Evolutionary conservation across 2,797 vertebrate genomes (phyloP), one percentile per base, ranked within the genome.

Genomic region (Tragelaphus eurycerus): DNA sequence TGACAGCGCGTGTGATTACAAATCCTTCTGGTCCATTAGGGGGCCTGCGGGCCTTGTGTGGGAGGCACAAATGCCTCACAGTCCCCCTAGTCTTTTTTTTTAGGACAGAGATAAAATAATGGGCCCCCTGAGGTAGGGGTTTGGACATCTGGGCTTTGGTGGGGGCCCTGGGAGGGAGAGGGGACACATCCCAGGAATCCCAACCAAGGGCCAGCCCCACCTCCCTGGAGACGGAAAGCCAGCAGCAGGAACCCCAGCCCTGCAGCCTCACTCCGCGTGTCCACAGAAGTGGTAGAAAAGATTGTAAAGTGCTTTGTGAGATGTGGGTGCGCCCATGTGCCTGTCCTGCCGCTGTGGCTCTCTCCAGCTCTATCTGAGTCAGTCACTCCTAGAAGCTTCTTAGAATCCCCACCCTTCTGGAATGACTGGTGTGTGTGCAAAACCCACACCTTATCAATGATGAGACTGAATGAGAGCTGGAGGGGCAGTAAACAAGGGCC

Each of bases 251-350:
- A 54, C 38, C 17, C 4, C 4, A 82, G 15, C 7, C 52, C 34
- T 4, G n/a, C 4, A 38, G 6, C 17, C 23, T 7, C 0, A 0
- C 38, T 54, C 34, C 0, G 0, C 3, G 0, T 19, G 52, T 43
- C 59, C 9, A 43, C 57, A 48, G 76, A 19, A 38, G 57, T 27
- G 12, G 38, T 19, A 27, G 62, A 34, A 48, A 86, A 34, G 83
- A 38, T 48, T 14, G 10, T 29, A 9, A 52, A 43, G 55, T 48
- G 27, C 85, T 67, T 46, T 48, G 31, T 78, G 71, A 59, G 50
- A 34, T n/a, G 78, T 48, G 55, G 25, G 29, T 0, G 2, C 38
- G 34, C 71, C 52, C 25, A 34, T 7, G 2, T 46, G 19, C 14
- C 0, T 25, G 9, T 50, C 57, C 79, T 46, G 16, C 52, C 74